Base-by-base conservation (phyloP, 2,113 vertebrate genomes). In the Mesocricetus auratus region DNA sequence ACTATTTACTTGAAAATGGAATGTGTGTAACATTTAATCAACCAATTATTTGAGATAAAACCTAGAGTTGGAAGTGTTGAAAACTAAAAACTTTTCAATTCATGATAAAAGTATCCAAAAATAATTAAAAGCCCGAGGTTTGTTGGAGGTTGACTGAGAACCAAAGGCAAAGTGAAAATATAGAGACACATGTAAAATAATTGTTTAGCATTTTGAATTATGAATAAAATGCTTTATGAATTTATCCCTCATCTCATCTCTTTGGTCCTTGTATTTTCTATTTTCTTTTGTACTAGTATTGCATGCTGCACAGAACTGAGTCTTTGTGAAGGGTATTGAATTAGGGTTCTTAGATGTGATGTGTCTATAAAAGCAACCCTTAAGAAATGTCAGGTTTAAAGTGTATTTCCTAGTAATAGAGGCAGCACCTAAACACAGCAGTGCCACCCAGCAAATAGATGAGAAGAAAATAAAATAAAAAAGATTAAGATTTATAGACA, bases 361-460 rank as follows among this genome's bases (percentile, higher is more conserved):
- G 36, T 42, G 78, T 97, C 78, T 92, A 89, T 10, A 10, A 93
- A 96, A 97, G 88, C 86, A 92, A 77, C 60, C 91, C 66, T 94
- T 97, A 95, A 94, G 92, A 97, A 97, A 95, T 97, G 95, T 97
- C 96, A 96, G 90, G 93, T 97, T 97, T 96, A 2, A 60, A 97
- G 22, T 77, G 92, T 95, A 97, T 97, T 98, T 95, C 89, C 95
- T 97, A 96, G 95, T 97, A 98, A 98, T 97, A 97, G 96, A 94
- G 56, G 82, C 83, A 95, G 89, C 96, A 91, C 95, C 97, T 95
- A 97, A 97, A 94, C 92, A 92, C 89, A 92, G 62, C 22, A 95
- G 73, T 89, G 66, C 39, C 95, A 97, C 94, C 92, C 33, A 97
- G 91, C 81, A 94, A 94, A 94, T 47, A 93, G 82, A 97, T 56